Base-by-base conservation (phyloP, 2,888 invertebrate species). In the Elysia crispata region DNA sequence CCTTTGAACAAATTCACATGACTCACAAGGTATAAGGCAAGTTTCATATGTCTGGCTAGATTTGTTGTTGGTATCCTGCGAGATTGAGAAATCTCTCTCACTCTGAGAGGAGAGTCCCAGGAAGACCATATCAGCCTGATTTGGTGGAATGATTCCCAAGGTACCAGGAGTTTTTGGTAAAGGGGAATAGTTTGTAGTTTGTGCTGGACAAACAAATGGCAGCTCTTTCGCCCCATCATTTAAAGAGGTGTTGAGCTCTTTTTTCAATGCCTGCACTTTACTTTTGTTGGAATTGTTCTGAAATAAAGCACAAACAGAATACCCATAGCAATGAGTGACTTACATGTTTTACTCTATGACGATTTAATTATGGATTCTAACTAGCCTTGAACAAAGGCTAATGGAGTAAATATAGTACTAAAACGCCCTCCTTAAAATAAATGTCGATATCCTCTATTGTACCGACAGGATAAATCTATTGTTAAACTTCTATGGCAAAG, bases 11-110 rank as follows among this genome's bases (percentile, higher is more conserved):
- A 88, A 76, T 62, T 87, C 86, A 84, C 92, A 92, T 0, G 90
- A 86, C 77, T 91, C 91, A 86, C 92, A 92, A 6, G 92, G 91
- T 0, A 90, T 89, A 85, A 92, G 92, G 0, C 91, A 90, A 3
- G 92, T 91, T 81, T 92, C 92, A 20, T 86, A 83, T n/a, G 92
- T 92, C 86, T 92, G 92, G 73, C 87, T 86, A 20, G 89, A 86
- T 84, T 92, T 92, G 82, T 87, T 89, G 81, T 87, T 90, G 20
- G 88, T 87, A 76, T 91, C 91, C 79, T 83, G 82, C 1, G 88
- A 86, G 18, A 88, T 87, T 31, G 82, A 57, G 73, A 62, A 33
- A 13, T 67, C 66, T 60, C 33, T 62, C 1, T 49, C 62, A 8
- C 49, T 67, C 3, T 41, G 50, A 20, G 79, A 76, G 0, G 57